Conservation (phyloP, 1,140 invertebrate genomes). For the Platyscapa corneri region DNA sequence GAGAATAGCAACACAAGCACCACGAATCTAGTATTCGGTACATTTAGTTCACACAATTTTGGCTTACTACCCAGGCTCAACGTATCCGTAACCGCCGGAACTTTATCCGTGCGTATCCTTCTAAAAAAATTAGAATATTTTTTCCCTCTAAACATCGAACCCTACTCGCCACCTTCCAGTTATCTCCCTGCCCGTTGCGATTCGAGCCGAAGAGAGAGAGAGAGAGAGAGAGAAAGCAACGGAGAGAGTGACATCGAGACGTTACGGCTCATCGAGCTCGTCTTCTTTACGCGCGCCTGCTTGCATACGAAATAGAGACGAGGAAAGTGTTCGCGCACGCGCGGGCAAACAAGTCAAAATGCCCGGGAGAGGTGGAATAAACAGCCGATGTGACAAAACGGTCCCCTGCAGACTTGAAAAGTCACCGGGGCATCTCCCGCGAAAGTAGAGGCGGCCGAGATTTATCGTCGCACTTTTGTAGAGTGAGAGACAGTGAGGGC, state of each 20-base stretch:
- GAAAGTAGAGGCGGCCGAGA: slow-evolving; percentile 26
- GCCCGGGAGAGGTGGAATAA: slow-evolving; percentile 15
- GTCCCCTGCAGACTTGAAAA: slow-evolving; percentile 48
- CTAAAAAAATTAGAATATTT: slow-evolving; percentile 48
- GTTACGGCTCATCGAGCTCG: slow-evolving; percentile 53
- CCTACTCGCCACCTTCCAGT: neutral
- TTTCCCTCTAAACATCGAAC: slow-evolving; percentile 22
- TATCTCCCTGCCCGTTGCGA: neutral
- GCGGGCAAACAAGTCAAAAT: slow-evolving; percentile 33
- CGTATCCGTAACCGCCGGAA: neutral
- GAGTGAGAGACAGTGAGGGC: slow-evolving; percentile 25
- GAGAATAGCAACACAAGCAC: neutral
- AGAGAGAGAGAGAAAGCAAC: neutral
- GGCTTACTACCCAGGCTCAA: neutral
- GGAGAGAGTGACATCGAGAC: slow-evolving; percentile 44
- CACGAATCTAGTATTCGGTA: neutral
- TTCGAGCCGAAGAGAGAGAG: neutral
- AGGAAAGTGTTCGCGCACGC: neutral
- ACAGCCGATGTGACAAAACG: slow-evolving; percentile 49
- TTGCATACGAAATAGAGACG: slow-evolving; percentile 47
- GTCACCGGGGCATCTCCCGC: slow-evolving; percentile 5
- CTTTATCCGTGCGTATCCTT: slow-evolving; percentile 8
- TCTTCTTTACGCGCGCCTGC: slow-evolving; percentile 43
- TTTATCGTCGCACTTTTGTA: slow-evolving; percentile 47
- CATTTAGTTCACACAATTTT: neutral